These are phyloP conservation scores for Calycopis cecrops DNA, from an alignment of 1,140 invertebrate genomes.

Conservation along the genomic window DNA sequence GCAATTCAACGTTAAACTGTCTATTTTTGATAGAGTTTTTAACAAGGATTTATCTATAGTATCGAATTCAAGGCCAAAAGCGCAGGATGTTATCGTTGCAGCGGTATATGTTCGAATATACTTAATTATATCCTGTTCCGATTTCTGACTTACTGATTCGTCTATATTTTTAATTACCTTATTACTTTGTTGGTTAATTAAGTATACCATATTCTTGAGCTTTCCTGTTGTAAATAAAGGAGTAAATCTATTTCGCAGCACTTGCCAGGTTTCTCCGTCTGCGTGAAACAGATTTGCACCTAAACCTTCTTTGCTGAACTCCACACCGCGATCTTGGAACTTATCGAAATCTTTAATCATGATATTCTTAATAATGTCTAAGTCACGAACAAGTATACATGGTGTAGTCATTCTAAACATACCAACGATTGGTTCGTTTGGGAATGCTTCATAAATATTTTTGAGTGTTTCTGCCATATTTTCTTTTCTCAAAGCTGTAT, in stretches of 20 bases:
- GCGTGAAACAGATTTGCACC: conserved; percentile 59
- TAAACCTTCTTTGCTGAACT: conserved; percentile 69
- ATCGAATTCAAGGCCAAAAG: conserved; percentile 75
- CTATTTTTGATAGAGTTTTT: conserved; percentile 12
- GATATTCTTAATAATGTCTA: conserved; percentile 76
- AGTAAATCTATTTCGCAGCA: conserved; percentile 68
- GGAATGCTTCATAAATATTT: conserved; percentile 26
- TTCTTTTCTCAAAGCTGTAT: conserved; percentile 15
- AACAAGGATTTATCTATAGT: conserved; percentile 17
- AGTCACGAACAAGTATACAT: conserved; percentile 67
- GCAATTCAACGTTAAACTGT: conserved; percentile 19
- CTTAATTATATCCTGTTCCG: conserved; percentile 51
- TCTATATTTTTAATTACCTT: conserved; percentile 34
- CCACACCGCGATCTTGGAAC: conserved; percentile 67
- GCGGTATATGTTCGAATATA: conserved; percentile 54
- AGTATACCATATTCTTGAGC: conserved; percentile 59
- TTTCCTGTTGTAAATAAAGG: conserved; percentile 75
- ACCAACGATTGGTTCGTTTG: conserved; percentile 35
- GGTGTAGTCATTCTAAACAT: conserved; percentile 52
- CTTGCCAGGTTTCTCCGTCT: conserved; percentile 72
- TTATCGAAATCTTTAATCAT: conserved; percentile 76
- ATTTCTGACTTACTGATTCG: conserved; percentile 17
- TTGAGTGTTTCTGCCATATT: conserved; percentile 16
- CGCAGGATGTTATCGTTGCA: conserved; percentile 71
- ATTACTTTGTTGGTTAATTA: conserved; percentile 43